Evolutionary conservation across 2,888 invertebrate genomes (phyloP), one percentile per base, ranked within the genome.

Genomic region (Luperina testacea): DNA sequence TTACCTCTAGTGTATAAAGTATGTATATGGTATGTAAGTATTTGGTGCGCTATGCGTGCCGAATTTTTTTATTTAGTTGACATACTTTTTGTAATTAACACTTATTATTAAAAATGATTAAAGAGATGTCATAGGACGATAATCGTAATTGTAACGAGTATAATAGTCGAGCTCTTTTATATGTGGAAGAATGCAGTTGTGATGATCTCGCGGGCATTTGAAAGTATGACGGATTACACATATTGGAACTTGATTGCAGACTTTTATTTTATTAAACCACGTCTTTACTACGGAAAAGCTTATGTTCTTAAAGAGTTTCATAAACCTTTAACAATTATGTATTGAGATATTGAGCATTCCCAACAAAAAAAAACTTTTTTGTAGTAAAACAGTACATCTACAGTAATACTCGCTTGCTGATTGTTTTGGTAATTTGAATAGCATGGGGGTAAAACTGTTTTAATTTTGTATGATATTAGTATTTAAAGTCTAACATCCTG

Each of bases 61-160:
- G 92, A 89, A 89, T 87, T 93, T 94, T 95, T 96, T 94, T 96
- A 96, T 96, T 96, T 96, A 96, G 96, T 96, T 95, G 94, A 94
- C 94, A 94, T 92, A 95, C 94, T 94, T 94, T 94, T 95, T 96
- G 96, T 96, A 96, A 96, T 96, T 96, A 96, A 95, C 92, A 94
- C 93, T 94, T 94, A 95, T 94, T 93, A 94, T 88, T 88, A 88
- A 85, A 88, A 83, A 88, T 93, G 92, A 93, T 91, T 92, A 94
- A 93, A 88, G 82, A 90, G 90, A 93, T 93, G 94, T 95, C 93
- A 92, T 95, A 95, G 94, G 94, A 94, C 92, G 93, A 92, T 94
- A 94, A 95, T 94, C 92, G 93, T 95, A 94, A 93, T 88, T 93
- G 92, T 94, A 94, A 94, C 92, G 90, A 90, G 92, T 92, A 92